Base-by-base conservation (phyloP, 2,888 invertebrate genomes). In the Auanema sp. region DNA sequence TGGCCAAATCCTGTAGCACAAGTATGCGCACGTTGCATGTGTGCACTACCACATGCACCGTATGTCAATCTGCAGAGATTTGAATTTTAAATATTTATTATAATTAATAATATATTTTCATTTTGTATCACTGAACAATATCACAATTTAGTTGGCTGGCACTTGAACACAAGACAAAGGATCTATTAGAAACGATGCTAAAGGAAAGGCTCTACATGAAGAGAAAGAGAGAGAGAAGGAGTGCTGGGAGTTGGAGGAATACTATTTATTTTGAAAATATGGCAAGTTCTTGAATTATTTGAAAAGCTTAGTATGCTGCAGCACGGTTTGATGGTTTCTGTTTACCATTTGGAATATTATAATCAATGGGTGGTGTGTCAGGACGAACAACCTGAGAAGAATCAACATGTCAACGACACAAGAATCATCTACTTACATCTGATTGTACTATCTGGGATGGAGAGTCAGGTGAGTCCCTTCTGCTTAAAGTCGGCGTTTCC, bases 361-460 rank as follows among this genome's bases (percentile, higher is more conserved):
- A 81, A 65, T 81, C 81, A 12, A 77, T 79, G 42, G 81, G 81
- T 18, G 81, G 81, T 6, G 80, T 79, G 25, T 78, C 77, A 8
- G 81, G 81, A 18, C 81, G 76, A 12, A 66, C 64, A 1, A 76
- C 67, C 66, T 72, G 54, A n/a, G n/a, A 23, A 61, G 60, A 47
- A 21, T 53, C 53, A 47, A 51, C 33, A 23, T 50, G 33, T 5
- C 10, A 12, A 23, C 44, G 11, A 55, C 41, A 25, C 8, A 11
- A 47, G 23, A 47, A 47, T 11, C 6, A 8, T 33, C 33, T 33
- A 33, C 33, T 33, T 33, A 33, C 33, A 33, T 33, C 33, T 33
- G 33, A 33, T 33, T 33, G 33, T 33, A 33, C 33, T 33, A 33
- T 33, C 33, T 33, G 33, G 8, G 33, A 33, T 33, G 33, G 33